These are phyloP conservation scores for Drosophila prostipennis DNA, from an alignment of 2,888 invertebrate genomes.

Conservation along the genomic window DNA sequence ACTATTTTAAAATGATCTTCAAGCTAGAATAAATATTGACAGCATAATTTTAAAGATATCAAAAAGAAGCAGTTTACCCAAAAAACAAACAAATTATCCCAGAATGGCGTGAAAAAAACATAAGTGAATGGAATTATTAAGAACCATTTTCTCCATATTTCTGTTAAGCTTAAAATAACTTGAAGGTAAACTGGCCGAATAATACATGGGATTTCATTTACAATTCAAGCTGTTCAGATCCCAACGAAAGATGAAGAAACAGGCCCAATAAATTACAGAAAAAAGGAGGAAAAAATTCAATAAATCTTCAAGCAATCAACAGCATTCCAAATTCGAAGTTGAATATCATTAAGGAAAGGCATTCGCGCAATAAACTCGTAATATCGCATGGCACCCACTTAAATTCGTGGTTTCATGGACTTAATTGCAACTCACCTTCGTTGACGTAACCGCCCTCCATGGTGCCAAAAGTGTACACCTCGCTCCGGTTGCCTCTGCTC, in stretches of 20 bases:
- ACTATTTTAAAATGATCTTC: neutral
- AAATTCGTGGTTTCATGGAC: neutral
- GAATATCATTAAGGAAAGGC: conserved; percentile 3
- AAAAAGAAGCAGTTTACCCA: neutral
- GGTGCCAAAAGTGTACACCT: conserved; percentile 82
- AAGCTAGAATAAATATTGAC: neutral
- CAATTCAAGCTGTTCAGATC: neutral
- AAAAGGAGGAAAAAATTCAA: neutral
- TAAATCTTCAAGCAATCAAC: conserved; percentile 1
- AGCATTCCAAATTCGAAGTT: conserved; percentile 1
- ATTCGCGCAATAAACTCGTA: conserved; percentile 14
- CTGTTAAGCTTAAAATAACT: neutral
- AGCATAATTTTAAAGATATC: neutral
- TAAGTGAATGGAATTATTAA: neutral
- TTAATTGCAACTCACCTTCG: conserved; percentile 80
- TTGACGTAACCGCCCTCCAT: conserved; percentile 84
- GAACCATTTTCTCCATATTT: neutral
- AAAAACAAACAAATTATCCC: neutral
- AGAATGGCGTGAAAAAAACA: neutral
- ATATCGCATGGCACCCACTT: conserved; percentile 16
- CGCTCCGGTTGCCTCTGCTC: conserved; percentile 66
- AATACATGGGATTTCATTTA: neutral
- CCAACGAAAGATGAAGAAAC: neutral
- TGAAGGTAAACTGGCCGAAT: neutral
- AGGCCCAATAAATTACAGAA: neutral